These are phyloP conservation scores for Prietella phreatophila DNA, from an alignment of 2,113 vertebrate genomes.

Conservation along the genomic window DNA sequence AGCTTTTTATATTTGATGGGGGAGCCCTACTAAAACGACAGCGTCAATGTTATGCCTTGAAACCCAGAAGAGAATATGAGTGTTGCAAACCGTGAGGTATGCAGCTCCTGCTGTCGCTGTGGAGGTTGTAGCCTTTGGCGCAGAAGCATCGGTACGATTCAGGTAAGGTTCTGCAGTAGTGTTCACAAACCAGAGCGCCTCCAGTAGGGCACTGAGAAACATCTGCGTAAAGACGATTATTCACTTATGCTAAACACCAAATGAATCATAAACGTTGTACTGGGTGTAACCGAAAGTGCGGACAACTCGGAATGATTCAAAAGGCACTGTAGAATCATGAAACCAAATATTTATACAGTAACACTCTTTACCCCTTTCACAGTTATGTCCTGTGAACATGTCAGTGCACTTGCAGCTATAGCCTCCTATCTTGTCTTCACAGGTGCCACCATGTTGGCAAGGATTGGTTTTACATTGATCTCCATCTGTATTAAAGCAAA, in stretches of 20 bases:
- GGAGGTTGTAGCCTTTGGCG: constrained; percentile 75
- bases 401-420: constrained; percentile 77
- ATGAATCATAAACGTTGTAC: no score
- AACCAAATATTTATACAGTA: not conserved
- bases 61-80: not conserved
- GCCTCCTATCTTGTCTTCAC: constrained; percentile 71
- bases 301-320: not conserved
- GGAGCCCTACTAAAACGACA: not conserved
- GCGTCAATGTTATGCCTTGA: not conserved
- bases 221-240: constrained; percentile 60
- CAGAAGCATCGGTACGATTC: constrained; percentile 77
- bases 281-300: not conserved
- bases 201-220: constrained; percentile 72
- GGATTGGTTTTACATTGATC: constrained; percentile 78
- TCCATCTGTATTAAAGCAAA: constrained; percentile 64
- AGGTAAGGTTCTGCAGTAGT: constrained; percentile 75
- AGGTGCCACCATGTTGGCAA: constrained; percentile 78
- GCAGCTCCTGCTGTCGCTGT: constrained; percentile 74
- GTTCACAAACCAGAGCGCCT: constrained; percentile 77
- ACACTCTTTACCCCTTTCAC: constrained; percentile 68
- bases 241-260: not conserved
- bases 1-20: not conserved
- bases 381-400: constrained; percentile 75
- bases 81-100: constrained; percentile 69
- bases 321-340: not conserved